Base-by-base conservation (phyloP, 2,888 invertebrate species). In the Parasteatoda lunata region DNA sequence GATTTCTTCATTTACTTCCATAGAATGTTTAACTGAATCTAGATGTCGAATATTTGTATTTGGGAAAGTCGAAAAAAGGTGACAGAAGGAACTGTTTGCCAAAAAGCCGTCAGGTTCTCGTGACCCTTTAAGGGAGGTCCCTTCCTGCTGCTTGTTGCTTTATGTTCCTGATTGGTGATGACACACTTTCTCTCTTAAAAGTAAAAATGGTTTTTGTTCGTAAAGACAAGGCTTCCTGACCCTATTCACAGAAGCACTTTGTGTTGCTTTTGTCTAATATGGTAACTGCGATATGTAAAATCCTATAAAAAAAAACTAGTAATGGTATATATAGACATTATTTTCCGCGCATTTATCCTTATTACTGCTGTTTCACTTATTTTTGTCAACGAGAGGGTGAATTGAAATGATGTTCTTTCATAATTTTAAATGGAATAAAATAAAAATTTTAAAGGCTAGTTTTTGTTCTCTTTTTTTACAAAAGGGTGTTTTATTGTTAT, bases 101-200 rank as follows among this genome's bases (percentile, higher is more conserved):
- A 48, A 15, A 69, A 47, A 65, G 72, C 78, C 69, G 78, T 75
- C 73, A 79, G 84, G 73, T 69, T 54, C 73, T 9, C 45, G 72
- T 78, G 72, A 78, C 84, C 84, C 84, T 78, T 30, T 78, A n/a
- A 49, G 75, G 78, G 84, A 69, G 75, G 78, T 75, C 75, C 73
- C 73, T 69, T 77, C 78, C 73, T 47, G 49, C 66, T 73, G 59
- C 78, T 30, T 30, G 30, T 30, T 30, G 84, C 73, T 78, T 78
- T 65, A 71, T 77, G 78, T 84, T 78, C 69, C 78, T 78, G 78
- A 78, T 78, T 73, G 77, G 15, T 75, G 84, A 84, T 84, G 84
- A 84, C 84, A 84, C 78, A 84, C 84, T 84, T 84, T 84, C 84
- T 47, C 59, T 69, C 8, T 9, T 52, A 68, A 54, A 48, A 78